Evolutionary conservation across 2,888 invertebrate species (phyloP).

Genomic region (Icerya purchasi): DNA sequence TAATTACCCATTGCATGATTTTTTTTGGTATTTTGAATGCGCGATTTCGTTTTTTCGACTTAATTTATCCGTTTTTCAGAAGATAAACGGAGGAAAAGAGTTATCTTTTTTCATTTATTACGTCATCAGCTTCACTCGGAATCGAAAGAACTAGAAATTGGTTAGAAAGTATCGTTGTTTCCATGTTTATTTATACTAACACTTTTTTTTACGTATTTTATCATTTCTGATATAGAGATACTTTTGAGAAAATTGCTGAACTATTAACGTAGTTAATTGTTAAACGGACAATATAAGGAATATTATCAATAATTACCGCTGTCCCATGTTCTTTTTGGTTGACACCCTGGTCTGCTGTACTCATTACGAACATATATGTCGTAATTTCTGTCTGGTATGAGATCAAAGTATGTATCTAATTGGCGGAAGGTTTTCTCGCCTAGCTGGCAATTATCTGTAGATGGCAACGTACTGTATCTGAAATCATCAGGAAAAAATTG

Average conservation of each 20-base stretch:
- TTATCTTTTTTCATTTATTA: too few relatives aligned
- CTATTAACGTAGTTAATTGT: not conserved
- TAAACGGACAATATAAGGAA: not conserved
- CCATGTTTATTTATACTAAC: too few relatives aligned
- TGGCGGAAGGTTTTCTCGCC: conserved; percentile 47
- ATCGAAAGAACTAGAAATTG: too few relatives aligned
- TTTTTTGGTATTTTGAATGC: too few relatives aligned
- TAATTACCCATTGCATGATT: too few relatives aligned
- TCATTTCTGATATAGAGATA: not conserved
- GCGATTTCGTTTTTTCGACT: too few relatives aligned
- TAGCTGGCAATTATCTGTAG: conserved; percentile 53
- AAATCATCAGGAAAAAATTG: too few relatives aligned
- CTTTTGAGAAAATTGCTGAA: not conserved
- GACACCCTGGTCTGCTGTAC: conserved; percentile 24
- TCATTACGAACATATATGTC: conserved; percentile 57
- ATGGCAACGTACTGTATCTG: conserved; percentile 33
- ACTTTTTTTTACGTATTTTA: too few relatives aligned
- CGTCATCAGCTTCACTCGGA: too few relatives aligned
- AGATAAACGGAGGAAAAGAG: too few relatives aligned
- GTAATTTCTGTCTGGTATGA: conserved; percentile 48
- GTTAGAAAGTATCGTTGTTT: too few relatives aligned
- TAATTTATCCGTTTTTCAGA: too few relatives aligned
- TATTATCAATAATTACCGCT: conserved; percentile 27
- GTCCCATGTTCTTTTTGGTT: conserved; percentile 18
- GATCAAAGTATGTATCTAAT: conserved; percentile 48